Conservation (phyloP, 2,888 invertebrate genomes). For the Liodrosophila aerea region DNA sequence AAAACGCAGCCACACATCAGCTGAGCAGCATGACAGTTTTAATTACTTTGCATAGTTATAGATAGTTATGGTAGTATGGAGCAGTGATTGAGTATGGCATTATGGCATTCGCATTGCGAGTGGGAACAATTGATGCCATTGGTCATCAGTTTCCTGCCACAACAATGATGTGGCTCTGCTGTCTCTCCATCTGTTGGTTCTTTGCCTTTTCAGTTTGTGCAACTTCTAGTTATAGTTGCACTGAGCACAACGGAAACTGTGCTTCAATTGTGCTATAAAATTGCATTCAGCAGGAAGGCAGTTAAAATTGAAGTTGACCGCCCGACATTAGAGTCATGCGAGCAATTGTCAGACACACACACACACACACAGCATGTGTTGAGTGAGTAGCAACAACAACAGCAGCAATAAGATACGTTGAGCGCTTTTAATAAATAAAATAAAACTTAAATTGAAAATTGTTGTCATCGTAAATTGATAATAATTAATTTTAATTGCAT, state of each 20-base stretch:
- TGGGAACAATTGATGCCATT: constrained; percentile 45
- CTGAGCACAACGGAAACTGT: constrained; percentile 35
- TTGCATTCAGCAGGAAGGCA: constrained; percentile 50
- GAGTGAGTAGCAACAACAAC: constrained; percentile 13
- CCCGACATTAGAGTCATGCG: constrained; percentile 46
- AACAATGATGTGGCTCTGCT: constrained; percentile 47
- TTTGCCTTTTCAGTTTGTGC: constrained; percentile 7
- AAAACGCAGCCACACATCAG: constrained; percentile 18
- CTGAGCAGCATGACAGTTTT: constrained; percentile 59
- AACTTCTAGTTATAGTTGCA: constrained; percentile 2
- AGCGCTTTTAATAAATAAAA: constrained; percentile 65
- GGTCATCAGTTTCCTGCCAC: constrained; percentile 48
- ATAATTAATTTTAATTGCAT: constrained; percentile 75
- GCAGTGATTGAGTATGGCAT: constrained; percentile 21
- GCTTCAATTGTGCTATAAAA: constrained; percentile 41
- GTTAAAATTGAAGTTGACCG: constrained; percentile 63
- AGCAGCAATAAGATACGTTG: constrained; percentile 20
- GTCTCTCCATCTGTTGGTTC: background rate
- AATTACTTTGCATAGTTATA: constrained; percentile 65
- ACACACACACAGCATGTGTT: constrained; percentile 5
- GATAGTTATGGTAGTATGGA: constrained; percentile 20
- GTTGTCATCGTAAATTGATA: constrained; percentile 73
- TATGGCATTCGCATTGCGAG: constrained; percentile 18
- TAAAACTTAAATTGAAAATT: constrained; percentile 72
- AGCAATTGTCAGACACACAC: constrained; percentile 30